A percentile compares a stretch with the other conserved stretches of the same genome.
Conservation (phyloP, 2,113 vertebrate genomes). For the Nothoprocta pentlandii region DNA sequence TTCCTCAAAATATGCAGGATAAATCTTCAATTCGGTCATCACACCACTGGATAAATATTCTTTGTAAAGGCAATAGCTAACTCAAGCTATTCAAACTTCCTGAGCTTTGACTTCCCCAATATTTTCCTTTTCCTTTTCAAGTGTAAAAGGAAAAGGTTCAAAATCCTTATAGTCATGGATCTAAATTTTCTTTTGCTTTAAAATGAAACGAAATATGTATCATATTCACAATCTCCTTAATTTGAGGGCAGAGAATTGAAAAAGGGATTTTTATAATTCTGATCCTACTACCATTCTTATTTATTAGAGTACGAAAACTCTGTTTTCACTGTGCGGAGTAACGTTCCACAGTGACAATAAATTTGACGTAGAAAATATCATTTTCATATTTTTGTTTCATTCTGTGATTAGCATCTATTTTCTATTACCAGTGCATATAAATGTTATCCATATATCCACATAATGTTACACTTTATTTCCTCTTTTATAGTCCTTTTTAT, state of each 20-base stretch:
- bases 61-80: neutral
- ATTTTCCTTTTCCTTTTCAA: neutral
- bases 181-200: neutral
- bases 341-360: neutral
- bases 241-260: neutral
- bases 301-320: neutral
- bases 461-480: constrained; percentile 58
- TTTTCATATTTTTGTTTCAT: neutral
- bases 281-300: neutral
- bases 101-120: neutral
- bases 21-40: neutral
- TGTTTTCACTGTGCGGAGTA: neutral
- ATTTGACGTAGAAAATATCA: neutral
- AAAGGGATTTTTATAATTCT: neutral
- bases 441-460: constrained; percentile 3
- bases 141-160: neutral
- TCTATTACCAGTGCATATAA: constrained; percentile 42
- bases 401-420: neutral
- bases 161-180: neutral
- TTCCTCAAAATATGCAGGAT: neutral
- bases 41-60: neutral
- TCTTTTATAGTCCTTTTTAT: constrained; percentile 66
- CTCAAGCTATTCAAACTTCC: neutral
- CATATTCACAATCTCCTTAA: neutral
- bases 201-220: neutral